Conservation (phyloP, 2,113 vertebrate species). For the cat (Felis catus) region F.catus_Fca126_mat1.0 CM031419.1:188910001-188910500, state of each 20-base stretch:
- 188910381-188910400: not conserved
- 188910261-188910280: not conserved
- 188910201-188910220: too few species aligned
- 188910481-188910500: not conserved
- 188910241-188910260: not conserved
- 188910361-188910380: not conserved
- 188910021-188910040: not conserved
- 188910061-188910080: too few species aligned
- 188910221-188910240: too few species aligned
- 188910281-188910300: not conserved
- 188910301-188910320: not conserved
- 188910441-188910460: not conserved
- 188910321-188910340: not conserved
- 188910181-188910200: too few species aligned
- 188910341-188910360: not conserved
- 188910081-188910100: too few species aligned
- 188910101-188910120: too few species aligned
- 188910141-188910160: too few species aligned
- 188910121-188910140: too few species aligned
- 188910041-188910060: not conserved
- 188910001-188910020: not conserved
- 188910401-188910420: not conserved
- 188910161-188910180: too few species aligned
- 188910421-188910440: not conserved
- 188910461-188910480: not conserved